Base-by-base conservation (phyloP, 1,140 invertebrate species). In the Brachionus asplanchnoidis region DNA sequence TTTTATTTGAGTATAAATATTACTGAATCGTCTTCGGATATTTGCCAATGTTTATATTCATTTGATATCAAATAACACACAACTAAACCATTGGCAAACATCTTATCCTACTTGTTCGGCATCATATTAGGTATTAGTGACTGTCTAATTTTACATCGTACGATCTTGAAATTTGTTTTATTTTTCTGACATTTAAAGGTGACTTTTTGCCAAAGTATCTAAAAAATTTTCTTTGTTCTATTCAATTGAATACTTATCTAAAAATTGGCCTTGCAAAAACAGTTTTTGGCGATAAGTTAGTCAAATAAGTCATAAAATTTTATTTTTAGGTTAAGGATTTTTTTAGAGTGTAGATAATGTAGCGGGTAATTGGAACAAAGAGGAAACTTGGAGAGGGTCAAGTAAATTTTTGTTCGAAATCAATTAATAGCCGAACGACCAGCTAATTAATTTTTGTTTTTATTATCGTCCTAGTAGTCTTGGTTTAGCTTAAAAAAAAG, bases 401-500 rank as follows among this genome's bases (percentile, higher is more conserved):
- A 73, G 68, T 73, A 73, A 73, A 40, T 40, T 73, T 12, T 73
- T 73, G 32, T 36, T 40, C 14, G 36, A 73, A 73, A 73, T 73
- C 68, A 73, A 73, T 73, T 73, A 73, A n/a, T 73, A 73, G 12
- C 68, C 32, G 14, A 73, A 40, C 68, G 36, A 73, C 68, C 68
- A 73, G 68, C 32, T 73, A 73, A 73, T 73, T 73, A 73, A 73
- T 73, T 73, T 73, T 73, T 73, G 26, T 73, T 73, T 73, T 73
- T 73, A 36, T 73, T 73, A 42, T 73, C 32, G 68, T 73, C 40
- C 68, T 73, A 73, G 68, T 44, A 36, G 32, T 73, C 68, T 17
- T 73, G 36, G 68, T 73, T 68, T 32, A 68, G 32, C 26, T 28
- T n/a, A n/a, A n/a, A 32, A 68, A 68, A 32, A 60, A 60, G 17